Evolutionary conservation across 2,888 invertebrate genomes (phyloP).

Genomic region (Timema podura): DNA sequence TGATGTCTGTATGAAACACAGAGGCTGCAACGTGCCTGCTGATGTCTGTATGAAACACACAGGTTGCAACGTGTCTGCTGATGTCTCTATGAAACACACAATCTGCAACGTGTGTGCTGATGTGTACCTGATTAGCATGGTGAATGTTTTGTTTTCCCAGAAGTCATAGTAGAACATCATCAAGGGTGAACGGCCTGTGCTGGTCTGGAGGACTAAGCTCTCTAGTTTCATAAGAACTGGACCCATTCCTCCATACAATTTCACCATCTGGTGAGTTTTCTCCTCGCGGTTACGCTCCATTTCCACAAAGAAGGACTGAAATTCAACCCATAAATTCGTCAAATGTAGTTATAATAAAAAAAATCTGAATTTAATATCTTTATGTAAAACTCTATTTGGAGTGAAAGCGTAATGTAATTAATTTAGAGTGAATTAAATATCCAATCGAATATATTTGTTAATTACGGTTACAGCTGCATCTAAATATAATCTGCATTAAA

Average conservation of each 20-base stretch:
- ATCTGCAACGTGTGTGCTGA: not conserved
- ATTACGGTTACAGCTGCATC: too few species aligned
- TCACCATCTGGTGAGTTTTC: constrained; percentile 61
- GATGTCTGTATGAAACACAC: not conserved
- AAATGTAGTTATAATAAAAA: too few species aligned
- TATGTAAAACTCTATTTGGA: too few species aligned
- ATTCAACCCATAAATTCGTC: too few species aligned
- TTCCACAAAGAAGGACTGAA: constrained; percentile 68
- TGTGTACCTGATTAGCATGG: constrained; percentile 57
- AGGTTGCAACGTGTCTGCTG: not conserved
- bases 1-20: too few species aligned
- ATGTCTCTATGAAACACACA: not conserved
- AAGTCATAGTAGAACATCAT: constrained; percentile 74
- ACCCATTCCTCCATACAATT: constrained; percentile 73
- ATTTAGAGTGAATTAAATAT: too few species aligned
- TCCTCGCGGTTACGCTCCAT: constrained; percentile 65
- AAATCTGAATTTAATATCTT: too few species aligned
- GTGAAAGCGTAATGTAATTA: too few species aligned
- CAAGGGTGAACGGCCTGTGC: constrained; percentile 66
- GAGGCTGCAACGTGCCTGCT: too few species aligned
- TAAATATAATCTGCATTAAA: too few species aligned
- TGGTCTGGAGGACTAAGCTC: constrained; percentile 73
- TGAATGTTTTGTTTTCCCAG: constrained; percentile 79
- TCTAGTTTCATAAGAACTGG: constrained; percentile 83
- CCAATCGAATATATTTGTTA: too few species aligned